A percentile compares a stretch with the other conserved stretches of the same genome.
Evolutionary conservation across 2,797 vertebrate species (phyloP).

Genomic region (Liasis olivaceus): DNA sequence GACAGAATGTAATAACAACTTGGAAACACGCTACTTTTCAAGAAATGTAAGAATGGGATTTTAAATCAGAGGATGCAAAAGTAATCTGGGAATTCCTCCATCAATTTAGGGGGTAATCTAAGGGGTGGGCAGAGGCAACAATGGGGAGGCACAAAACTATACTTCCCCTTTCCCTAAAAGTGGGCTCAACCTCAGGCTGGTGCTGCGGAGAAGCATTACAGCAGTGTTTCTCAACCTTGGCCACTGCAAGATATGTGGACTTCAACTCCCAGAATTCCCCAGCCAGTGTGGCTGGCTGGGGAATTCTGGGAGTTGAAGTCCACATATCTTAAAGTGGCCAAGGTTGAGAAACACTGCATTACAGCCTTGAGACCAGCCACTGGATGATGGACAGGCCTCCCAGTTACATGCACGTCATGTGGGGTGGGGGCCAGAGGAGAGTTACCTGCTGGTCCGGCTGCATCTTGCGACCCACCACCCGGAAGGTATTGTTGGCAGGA

Average conservation of each 20-base stretch:
- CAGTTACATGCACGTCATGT: no score
- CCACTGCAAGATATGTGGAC: no score
- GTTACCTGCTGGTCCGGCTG: slow-evolving; percentile 90
- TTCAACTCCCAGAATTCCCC: no score
- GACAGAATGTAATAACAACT: not conserved
- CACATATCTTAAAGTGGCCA: no score
- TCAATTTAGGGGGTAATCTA: not conserved
- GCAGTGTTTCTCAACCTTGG: no score
- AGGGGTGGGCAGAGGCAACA: not conserved
- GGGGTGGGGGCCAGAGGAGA: no score
- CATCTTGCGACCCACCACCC: slow-evolving; percentile 91
- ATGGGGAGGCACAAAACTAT: not conserved
- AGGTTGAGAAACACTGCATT: not conserved
- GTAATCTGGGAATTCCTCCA: not conserved
- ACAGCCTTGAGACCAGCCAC: not conserved
- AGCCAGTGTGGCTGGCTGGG: no score
- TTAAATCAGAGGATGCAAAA: not conserved
- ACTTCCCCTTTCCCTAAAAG: not conserved
- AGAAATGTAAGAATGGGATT: not conserved
- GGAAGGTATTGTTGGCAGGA: slow-evolving; percentile 82
- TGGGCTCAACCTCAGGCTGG: not conserved
- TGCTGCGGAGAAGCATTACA: not conserved
- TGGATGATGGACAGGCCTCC: not conserved
- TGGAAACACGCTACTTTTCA: not conserved
- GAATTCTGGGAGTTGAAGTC: no score